These are phyloP conservation scores for Nyctibius grandis DNA, from an alignment of 2,797 vertebrate genomes.

Conservation along the genomic window DNA sequence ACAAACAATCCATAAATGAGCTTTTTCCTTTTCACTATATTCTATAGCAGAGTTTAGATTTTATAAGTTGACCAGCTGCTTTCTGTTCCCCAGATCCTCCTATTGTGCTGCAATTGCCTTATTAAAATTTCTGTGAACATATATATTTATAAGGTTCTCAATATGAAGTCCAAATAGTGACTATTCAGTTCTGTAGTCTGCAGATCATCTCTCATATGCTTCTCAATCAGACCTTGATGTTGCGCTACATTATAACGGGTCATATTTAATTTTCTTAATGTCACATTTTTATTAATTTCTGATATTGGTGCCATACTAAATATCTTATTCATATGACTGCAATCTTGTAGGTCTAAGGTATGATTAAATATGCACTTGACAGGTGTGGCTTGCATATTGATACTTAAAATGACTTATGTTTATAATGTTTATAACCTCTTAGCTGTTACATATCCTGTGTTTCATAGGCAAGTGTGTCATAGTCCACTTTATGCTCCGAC, in stretches of 20 bases:
- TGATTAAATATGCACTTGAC: conserved; percentile 42
- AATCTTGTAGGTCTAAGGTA: neutral
- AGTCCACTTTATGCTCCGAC: neutral
- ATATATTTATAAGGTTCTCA: neutral
- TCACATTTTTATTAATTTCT: conserved; percentile 66
- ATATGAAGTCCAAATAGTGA: neutral
- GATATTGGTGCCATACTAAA: conserved; percentile 12
- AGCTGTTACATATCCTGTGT: neutral
- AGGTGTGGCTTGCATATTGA: conserved; percentile 51
- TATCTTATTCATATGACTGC: conserved; percentile 47
- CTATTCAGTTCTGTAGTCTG: conserved; percentile 1
- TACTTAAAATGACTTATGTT: neutral
- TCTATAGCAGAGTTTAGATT: neutral
- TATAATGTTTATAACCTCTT: neutral
- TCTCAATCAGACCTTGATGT: conserved; percentile 51
- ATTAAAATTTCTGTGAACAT: neutral
- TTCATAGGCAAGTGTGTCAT: neutral
- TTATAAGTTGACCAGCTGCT: neutral
- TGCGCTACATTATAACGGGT: conserved; percentile 15
- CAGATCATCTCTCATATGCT: conserved; percentile 21
- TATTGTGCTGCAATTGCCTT: neutral
- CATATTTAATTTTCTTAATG: conserved; percentile 62
- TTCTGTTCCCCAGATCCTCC: neutral
- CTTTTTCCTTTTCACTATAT: neutral
- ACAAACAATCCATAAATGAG: neutral